Conservation (phyloP, 2,888 invertebrate genomes). For the Cheilosia impressa region DNA sequence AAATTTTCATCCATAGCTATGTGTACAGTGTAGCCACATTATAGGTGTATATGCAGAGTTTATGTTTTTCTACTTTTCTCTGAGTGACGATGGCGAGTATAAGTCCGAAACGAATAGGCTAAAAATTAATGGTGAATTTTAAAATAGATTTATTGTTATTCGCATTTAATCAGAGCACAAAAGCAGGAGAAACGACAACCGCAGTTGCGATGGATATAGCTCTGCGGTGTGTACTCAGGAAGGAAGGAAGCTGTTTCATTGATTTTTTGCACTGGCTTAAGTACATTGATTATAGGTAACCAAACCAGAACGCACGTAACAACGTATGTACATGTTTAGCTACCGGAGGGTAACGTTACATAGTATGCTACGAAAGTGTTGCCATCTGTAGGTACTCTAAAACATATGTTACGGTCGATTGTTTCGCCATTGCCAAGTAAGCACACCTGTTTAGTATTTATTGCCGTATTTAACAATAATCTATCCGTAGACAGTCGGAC, state of each 20-base stretch:
- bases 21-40: constrained; percentile 6
- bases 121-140: constrained; percentile 52
- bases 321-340: neutral
- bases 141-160: constrained; percentile 74
- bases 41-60: constrained; percentile 4
- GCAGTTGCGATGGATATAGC: constrained; percentile 14
- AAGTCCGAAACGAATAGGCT: constrained; percentile 23
- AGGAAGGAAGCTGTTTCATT: constrained; percentile 69
- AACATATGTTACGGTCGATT: neutral
- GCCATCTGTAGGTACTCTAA: neutral
- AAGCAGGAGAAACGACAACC: constrained; percentile 11
- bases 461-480: no score
- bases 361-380: constrained; percentile 8
- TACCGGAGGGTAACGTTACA: constrained; percentile 3
- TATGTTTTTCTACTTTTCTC: constrained; percentile 31
- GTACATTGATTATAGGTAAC: constrained; percentile 60
- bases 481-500: no score
- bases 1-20: constrained; percentile 31
- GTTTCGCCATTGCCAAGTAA: no score
- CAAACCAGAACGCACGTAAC: constrained; percentile 35
- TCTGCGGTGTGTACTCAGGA: neutral
- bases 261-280: constrained; percentile 63
- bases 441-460: no score
- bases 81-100: neutral
- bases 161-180: constrained; percentile 32